A percentile compares a stretch with the other conserved stretches of the same genome.
Evolutionary conservation across 2,797 vertebrate genomes (phyloP).

Genomic region (Pangasius larnaudii): DNA sequence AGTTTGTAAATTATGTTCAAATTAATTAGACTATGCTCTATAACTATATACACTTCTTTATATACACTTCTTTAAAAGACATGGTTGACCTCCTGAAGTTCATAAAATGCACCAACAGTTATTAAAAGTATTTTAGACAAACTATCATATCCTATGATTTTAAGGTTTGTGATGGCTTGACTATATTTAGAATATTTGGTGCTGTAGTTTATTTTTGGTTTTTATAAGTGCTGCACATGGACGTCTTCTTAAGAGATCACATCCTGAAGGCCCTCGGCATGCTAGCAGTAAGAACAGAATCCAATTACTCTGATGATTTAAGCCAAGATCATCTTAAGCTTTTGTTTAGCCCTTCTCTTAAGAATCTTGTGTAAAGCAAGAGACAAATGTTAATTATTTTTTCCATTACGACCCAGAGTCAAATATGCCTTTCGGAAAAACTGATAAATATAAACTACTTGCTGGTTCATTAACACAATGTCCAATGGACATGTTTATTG

Average conservation of each 20-base stretch:
- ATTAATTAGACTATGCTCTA: neutral
- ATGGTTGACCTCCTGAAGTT: neutral
- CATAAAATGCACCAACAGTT: neutral
- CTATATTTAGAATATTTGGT: neutral
- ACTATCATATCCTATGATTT: neutral
- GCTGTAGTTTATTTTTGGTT: neutral
- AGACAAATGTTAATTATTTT: neutral
- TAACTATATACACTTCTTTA: neutral
- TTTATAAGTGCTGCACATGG: slow-evolving; percentile 24
- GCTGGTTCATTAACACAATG: neutral
- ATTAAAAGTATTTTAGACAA: neutral
- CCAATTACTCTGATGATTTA: slow-evolving; percentile 78
- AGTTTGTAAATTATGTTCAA: neutral
- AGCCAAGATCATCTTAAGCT: slow-evolving; percentile 68
- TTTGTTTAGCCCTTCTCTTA: slow-evolving; percentile 61
- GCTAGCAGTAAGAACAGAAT: slow-evolving; percentile 67
- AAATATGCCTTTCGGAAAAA: neutral
- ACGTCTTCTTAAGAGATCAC: slow-evolving; percentile 71
- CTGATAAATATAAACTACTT: neutral
- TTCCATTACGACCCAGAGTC: neutral
- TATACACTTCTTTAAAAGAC: neutral
- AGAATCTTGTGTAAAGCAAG: neutral
- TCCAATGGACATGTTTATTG: neutral
- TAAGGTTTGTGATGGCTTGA: neutral
- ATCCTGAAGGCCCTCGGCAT: slow-evolving; percentile 67